A percentile compares a stretch with the other conserved stretches of the same genome.
phyloP scores from a whole-genome alignment of 2,113 vertebrate genomes.

The Odontesthes bonariensis region DNA sequence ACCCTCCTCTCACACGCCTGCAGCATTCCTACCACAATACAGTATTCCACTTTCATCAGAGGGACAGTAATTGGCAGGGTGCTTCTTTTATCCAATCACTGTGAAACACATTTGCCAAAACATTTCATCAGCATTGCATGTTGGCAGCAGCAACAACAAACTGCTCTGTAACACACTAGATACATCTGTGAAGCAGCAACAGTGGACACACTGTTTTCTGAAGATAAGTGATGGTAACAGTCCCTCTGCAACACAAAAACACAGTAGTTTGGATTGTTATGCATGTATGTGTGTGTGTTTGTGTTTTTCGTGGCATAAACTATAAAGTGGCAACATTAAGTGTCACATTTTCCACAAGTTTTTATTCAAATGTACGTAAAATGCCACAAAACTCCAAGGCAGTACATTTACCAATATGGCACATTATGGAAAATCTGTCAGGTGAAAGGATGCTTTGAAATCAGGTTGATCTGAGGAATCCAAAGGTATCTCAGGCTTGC shows the following conservation, averaged over 20 bases:
- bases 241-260: conserved; percentile 12
- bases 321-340: background rate
- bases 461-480: no score
- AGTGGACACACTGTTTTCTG: conserved; percentile 15
- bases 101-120: conserved; percentile 35
- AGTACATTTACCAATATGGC: background rate
- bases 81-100: conserved; percentile 51
- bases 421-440: no score
- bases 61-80: conserved; percentile 24
- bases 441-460: no score
- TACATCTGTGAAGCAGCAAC: conserved; percentile 19
- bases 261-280: background rate
- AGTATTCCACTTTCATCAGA: conserved; percentile 24
- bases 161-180: conserved; percentile 10
- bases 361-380: no score
- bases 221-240: conserved; percentile 40
- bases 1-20: conserved; percentile 7
- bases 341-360: background rate
- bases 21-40: conserved; percentile 1
- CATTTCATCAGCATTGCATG: conserved; percentile 45
- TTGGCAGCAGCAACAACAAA: conserved; percentile 41
- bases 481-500: no score
- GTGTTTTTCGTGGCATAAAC: background rate
- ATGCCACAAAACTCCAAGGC: background rate
- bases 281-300: background rate